Evolutionary conservation across 2,797 vertebrate species (phyloP), one percentile per base, ranked within the genome.

Genomic region (Gouania willdenowi): DNA sequence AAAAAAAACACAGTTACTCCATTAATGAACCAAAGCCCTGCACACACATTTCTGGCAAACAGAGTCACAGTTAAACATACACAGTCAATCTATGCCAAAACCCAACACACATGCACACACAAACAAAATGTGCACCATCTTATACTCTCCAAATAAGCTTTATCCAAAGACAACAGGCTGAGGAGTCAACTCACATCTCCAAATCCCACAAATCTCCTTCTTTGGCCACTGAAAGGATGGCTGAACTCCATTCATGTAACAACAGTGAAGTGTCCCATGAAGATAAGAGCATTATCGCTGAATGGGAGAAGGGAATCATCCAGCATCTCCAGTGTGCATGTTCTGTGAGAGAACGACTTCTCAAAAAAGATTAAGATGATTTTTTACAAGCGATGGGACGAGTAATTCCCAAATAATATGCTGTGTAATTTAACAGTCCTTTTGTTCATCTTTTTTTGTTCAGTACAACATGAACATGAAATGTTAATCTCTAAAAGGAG

Each of bases 141-240:
- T 14, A 47, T 27, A 36, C 18, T 51, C 39, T 57, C 16, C 10
- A 40, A 43, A 71, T 75, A 57, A 68, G 62, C 66, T 74, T 71
- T 55, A 56, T 71, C 55, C 65, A 59, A 64, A 75, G 46, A 70
- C 65, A 65, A 73, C 56, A 56, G 32, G 71, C 65, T 4, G 22
- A 33, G 64, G 68, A 67, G 34, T 75, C 69, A 26, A 39, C 41
- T 41, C 30, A 13, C 39, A 56, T 78, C 68, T 65, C 51, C 13
- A 41, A 66, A 43, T 71, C 41, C 57, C 63, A 63, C 51, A 71
- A 79, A 68, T 67, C 58, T 39, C 36, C 23, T 30, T 57, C 33
- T 62, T 39, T 65, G 52, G 53, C 67, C 44, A 57, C 40, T 27
- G 42, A 49, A 48, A 45, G 41, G 31, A 54, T n/a, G 3, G 42